A percentile compares a stretch with the other conserved stretches of the same genome.
Evolutionary conservation across 2,113 vertebrate species (phyloP).

Genomic region (Ancistrus triradiatus): DNA sequence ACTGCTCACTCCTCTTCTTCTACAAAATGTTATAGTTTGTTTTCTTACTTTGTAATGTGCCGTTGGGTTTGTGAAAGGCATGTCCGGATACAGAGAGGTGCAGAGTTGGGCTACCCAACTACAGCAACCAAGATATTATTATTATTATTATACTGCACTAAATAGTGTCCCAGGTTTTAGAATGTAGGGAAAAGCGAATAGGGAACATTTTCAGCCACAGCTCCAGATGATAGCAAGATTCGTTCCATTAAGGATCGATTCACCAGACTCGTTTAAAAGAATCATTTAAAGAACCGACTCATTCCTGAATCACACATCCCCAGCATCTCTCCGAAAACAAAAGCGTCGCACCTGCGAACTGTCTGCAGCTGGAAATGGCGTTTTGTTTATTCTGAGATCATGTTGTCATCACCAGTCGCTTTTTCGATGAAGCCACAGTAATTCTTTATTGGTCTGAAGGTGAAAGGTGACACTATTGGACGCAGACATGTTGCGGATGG

Average conservation of each 20-base stretch:
- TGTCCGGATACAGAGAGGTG: too few species aligned
- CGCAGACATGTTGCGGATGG: neutral
- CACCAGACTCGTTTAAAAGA: neutral
- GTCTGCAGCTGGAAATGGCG: neutral
- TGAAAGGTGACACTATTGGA: neutral
- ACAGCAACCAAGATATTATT: too few species aligned
- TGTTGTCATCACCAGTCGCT: neutral
- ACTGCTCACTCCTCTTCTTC: too few species aligned
- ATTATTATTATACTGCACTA: too few species aligned
- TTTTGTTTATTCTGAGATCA: neutral
- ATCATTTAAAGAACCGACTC: neutral
- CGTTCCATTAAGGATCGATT: neutral
- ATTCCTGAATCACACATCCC: neutral
- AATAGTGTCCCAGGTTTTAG: too few species aligned
- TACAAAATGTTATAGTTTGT: too few species aligned
- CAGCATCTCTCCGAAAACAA: slow-evolving; percentile 1
- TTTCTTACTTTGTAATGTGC: too few species aligned
- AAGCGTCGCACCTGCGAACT: slow-evolving; percentile 7
- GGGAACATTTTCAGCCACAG: neutral
- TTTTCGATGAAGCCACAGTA: too few species aligned
- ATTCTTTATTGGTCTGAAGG: neutral
- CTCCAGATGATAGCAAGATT: neutral
- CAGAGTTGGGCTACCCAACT: too few species aligned
- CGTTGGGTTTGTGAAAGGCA: too few species aligned
- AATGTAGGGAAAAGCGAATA: too few species aligned